phyloP scores from a whole-genome alignment of 64 coral and sea anemone genomes.

The Pachyseris speciosa region DNA sequence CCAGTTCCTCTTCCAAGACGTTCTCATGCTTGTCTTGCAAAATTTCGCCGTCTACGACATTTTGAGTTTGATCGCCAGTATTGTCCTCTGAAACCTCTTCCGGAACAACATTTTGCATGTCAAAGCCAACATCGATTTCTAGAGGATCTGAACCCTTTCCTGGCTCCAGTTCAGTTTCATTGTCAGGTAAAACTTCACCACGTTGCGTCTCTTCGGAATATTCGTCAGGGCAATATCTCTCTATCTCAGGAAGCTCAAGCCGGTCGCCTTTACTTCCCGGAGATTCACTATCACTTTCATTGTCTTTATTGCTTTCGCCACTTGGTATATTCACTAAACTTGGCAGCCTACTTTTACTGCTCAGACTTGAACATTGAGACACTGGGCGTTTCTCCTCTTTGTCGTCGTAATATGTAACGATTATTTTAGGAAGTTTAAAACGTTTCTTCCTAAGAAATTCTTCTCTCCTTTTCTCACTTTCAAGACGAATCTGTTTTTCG shows the following conservation, averaged over 20 bases:
- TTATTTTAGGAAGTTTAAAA: conserved; percentile 71
- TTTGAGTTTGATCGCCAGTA: not conserved
- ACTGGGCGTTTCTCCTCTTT: not conserved
- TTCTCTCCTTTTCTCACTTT: conserved; percentile 65
- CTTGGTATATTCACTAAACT: not conserved
- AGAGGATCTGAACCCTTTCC: not conserved
- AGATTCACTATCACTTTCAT: not conserved
- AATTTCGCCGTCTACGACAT: not conserved
- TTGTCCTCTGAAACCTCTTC: not conserved
- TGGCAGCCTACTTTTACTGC: conserved; percentile 10
- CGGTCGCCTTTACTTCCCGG: conserved; percentile 8
- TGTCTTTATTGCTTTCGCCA: not conserved
- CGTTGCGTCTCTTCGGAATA: not conserved
- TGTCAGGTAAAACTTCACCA: not conserved
- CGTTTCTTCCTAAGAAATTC: conserved; percentile 52
- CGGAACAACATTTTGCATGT: not conserved
- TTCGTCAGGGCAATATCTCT: not conserved
- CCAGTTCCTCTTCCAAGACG: not conserved
- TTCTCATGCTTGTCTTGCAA: not conserved
- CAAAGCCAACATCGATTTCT: not conserved
- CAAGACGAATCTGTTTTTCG: conserved; percentile 50
- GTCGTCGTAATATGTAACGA: conserved; percentile 72
- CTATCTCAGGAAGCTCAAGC: conserved; percentile 15
- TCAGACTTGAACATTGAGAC: not conserved
- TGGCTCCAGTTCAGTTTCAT: not conserved